Percentiles rank a stretch among this genome's conserved stretches.
Evolutionary conservation across 2,797 vertebrate species (phyloP).

Genomic region (Chrosomus eos): DNA sequence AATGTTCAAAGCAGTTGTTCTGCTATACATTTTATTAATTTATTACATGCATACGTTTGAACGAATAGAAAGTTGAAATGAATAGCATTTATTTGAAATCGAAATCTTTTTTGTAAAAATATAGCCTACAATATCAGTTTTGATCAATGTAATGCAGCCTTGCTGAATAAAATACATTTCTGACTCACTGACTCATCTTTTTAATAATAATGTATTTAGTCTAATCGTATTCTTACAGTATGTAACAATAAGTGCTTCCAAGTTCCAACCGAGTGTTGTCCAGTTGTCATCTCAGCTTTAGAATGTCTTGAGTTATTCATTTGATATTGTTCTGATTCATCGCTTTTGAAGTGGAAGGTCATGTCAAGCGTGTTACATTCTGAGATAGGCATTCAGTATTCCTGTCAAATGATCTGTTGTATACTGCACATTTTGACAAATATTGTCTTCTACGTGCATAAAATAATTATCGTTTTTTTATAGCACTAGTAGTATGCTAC

Average conservation of each 20-base stretch:
- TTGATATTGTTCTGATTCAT: background rate
- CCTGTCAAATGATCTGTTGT: background rate
- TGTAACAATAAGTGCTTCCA: background rate
- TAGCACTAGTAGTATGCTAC: background rate
- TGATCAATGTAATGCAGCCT: background rate
- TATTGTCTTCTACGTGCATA: background rate
- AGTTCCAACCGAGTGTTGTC: background rate
- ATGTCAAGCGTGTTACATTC: background rate
- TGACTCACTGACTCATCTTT: background rate
- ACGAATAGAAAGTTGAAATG: too few species aligned
- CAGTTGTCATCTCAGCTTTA: background rate
- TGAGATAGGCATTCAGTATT: background rate
- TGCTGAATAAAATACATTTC: background rate
- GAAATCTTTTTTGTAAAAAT: background rate
- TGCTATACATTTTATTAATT: background rate
- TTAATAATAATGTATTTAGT: background rate
- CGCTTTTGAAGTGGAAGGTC: background rate
- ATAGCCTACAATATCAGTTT: background rate
- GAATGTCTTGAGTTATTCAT: background rate
- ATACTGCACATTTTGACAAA: background rate
- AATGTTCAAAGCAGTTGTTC: background rate
- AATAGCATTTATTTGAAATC: background rate
- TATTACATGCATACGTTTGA: too few species aligned
- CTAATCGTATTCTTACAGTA: background rate
- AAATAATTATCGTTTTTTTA: background rate